phyloP scores from a whole-genome alignment of 1,140 invertebrate species.

The Oncopodura yosiiana region DNA sequence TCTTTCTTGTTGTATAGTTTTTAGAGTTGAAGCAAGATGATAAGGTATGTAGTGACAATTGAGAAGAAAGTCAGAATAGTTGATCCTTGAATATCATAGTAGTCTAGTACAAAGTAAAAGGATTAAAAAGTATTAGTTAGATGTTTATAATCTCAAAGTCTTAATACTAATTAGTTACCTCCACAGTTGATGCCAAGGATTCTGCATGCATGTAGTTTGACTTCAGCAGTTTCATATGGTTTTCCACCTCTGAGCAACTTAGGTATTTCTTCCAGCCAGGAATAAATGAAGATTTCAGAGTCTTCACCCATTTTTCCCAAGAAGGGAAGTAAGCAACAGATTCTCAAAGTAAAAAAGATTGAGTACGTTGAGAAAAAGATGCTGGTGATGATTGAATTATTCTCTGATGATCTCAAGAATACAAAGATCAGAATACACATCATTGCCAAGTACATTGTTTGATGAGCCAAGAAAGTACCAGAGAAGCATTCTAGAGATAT shows the following conservation, averaged over 20 bases:
- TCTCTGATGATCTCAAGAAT: conserved; percentile 26
- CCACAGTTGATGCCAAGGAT: conserved; percentile 34
- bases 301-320: conserved; percentile 31
- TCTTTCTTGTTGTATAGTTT: too few species aligned
- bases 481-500: conserved; percentile 33
- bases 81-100: conserved; percentile 27
- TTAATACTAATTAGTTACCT: conserved; percentile 18
- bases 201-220: conserved; percentile 33
- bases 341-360: conserved; percentile 34
- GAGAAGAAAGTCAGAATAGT: conserved; percentile 33
- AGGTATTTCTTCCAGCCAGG: conserved; percentile 34
- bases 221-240: conserved; percentile 32
- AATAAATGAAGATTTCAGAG: conserved; percentile 35
- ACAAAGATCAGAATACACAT: conserved; percentile 35
- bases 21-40: conserved; percentile 23
- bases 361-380: conserved; percentile 33
- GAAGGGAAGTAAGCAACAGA: conserved; percentile 33
- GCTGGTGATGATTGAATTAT: conserved; percentile 23
- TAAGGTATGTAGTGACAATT: conserved; percentile 32
- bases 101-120: background rate
- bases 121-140: background rate
- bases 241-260: conserved; percentile 32
- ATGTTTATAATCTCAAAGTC: background rate
- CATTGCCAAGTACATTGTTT: conserved; percentile 35
- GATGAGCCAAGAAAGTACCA: conserved; percentile 32